These are phyloP conservation scores for Thamnophis elegans DNA, from an alignment of 2,797 vertebrate species.

Conservation along the genomic window DNA sequence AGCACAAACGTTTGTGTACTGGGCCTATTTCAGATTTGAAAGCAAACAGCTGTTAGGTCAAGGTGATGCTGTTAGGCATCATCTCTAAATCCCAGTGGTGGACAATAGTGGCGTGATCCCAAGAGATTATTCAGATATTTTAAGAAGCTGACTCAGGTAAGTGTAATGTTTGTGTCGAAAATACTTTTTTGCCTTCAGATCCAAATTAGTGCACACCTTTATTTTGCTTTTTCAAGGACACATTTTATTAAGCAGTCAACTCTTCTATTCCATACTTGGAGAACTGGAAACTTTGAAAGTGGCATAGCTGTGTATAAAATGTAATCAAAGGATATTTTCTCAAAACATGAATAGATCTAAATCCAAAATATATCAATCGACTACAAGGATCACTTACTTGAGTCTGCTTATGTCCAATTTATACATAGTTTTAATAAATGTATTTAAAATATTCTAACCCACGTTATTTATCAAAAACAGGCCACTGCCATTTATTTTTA, in stretches of 20 bases:
- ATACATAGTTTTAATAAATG: background rate
- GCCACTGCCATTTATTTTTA: background rate
- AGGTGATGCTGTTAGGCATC: background rate
- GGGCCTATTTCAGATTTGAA: background rate
- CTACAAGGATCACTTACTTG: background rate
- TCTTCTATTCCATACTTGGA: background rate
- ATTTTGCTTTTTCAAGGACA: background rate
- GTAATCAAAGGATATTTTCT: background rate
- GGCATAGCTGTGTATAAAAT: background rate
- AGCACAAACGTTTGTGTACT: background rate
- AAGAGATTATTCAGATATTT: background rate
- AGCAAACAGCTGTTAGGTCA: background rate
- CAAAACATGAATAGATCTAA: background rate
- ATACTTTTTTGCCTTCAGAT: background rate
- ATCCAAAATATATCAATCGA: background rate
- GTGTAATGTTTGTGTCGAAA: background rate
- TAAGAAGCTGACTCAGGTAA: background rate
- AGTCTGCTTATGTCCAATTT: background rate
- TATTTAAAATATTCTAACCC: background rate
- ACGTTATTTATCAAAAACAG: background rate
- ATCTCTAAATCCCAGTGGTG: background rate
- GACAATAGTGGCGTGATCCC: background rate
- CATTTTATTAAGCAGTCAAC: background rate
- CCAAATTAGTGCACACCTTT: background rate
- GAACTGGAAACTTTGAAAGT: background rate